A percentile compares a stretch with the other conserved stretches of the same genome.
phyloP scores from a whole-genome alignment of 2,113 vertebrate genomes.

The Oryzias javanicus region DNA sequence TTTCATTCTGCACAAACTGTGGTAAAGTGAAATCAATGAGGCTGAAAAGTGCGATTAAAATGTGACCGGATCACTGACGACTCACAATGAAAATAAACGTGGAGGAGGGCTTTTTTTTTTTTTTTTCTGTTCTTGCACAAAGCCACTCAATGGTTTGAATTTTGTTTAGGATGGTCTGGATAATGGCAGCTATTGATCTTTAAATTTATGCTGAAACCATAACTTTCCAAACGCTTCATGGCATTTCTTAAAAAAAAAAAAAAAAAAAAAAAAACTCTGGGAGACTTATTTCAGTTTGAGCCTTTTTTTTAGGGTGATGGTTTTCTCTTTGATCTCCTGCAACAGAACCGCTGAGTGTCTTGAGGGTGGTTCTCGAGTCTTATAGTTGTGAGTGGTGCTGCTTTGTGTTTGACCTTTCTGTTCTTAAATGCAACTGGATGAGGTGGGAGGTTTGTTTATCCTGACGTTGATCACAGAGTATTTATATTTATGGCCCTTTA shows the following conservation, averaged over 20 bases:
- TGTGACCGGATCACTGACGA: constrained; percentile 60
- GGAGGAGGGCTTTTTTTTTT: constrained; percentile 19
- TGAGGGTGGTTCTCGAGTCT: too few relatives aligned
- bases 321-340: constrained; percentile 46
- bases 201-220: constrained; percentile 32
- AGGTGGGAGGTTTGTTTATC: constrained; percentile 51
- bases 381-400: constrained; percentile 28
- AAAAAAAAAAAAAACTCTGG: neutral
- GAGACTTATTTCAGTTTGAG: constrained; percentile 16
- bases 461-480: constrained; percentile 49
- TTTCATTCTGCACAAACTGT: constrained; percentile 61
- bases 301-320: constrained; percentile 16
- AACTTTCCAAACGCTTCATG: constrained; percentile 23
- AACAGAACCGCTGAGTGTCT: constrained; percentile 21
- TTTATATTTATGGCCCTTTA: constrained; percentile 26
- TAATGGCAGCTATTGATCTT: constrained; percentile 56
- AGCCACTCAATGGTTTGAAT: constrained; percentile 48
- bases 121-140: constrained; percentile 35
- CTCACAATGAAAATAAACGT: constrained; percentile 64
- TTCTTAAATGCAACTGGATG: constrained; percentile 39
- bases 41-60: constrained; percentile 66
- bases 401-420: constrained; percentile 42
- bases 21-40: constrained; percentile 74
- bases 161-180: constrained; percentile 35
- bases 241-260: constrained; percentile 24